These are phyloP conservation scores for Pelvicachromis taeniatus DNA, from an alignment of 2,113 vertebrate species.

Conservation along the genomic window DNA sequence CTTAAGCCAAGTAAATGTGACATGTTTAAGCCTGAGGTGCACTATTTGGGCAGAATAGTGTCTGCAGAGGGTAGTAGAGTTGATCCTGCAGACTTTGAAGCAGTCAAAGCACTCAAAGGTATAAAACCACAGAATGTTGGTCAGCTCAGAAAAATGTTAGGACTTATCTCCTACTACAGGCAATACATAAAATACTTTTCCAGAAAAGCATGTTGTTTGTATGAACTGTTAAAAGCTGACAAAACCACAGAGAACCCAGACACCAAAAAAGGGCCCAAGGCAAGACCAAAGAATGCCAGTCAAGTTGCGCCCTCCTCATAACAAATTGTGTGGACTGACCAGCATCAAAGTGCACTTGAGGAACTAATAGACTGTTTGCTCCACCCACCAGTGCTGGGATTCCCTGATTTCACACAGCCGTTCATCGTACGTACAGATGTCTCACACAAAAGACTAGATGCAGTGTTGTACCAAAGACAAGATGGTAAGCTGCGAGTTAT, in stretches of 20 bases:
- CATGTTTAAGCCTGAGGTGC: no score
- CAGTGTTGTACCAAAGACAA: background rate
- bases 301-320: background rate
- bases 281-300: background rate
- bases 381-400: background rate
- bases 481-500: background rate
- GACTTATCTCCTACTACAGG: conserved; percentile 3
- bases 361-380: background rate
- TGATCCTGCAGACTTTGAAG: no score
- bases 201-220: background rate
- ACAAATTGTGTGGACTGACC: background rate
- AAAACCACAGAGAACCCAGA: no score
- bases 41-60: no score
- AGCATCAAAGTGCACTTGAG: background rate
- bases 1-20: no score
- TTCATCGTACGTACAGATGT: background rate
- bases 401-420: background rate
- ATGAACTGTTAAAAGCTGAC: background rate
- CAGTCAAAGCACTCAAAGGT: background rate
- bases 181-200: background rate
- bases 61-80: no score
- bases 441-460: background rate
- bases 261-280: no score
- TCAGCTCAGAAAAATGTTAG: conserved; percentile 1
- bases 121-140: background rate